Evolutionary conservation across 2,888 invertebrate genomes (phyloP), one percentile per base, ranked within the genome.

Genomic region (Dolichopus griseipennis): DNA sequence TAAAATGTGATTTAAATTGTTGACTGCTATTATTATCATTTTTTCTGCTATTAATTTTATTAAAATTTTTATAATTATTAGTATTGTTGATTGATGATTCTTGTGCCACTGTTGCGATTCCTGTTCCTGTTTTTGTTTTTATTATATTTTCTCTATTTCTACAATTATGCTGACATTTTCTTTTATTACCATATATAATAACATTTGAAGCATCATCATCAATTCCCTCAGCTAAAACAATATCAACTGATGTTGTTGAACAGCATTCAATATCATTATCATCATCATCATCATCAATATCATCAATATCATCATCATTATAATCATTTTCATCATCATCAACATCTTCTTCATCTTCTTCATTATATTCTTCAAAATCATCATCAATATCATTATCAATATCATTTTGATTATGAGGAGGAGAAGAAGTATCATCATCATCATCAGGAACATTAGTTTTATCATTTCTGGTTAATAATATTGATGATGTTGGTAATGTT

Each of bases 211-310:
- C 43, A 43, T 43, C 43, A 15, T 43, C 43, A 43, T 43, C 43
- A 43, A 43, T 43, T 43, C 43, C 43, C 43, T 43, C 43, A 43
- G 43, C 43, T 43, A 43, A 43, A 43, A 43, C 43, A 43, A 43
- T 43, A 43, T 43, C 43, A 43, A 43, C 43, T 43, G 43, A 43
- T 43, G 43, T 43, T 43, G 43, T 43, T 15, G 43, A 43, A 43
- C 43, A 43, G 43, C 43, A 43, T 10, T 43, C 43, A 43, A 10
- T 15, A 43, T 43, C 43, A 10, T 43, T 15, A 43, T 43, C 43
- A 4, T 43, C 43, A 43, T 43, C 10, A 15, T 43, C 43, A 43
- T 43, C 43, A 43, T 43, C 43, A 9, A 10, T 12, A 9, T 9
- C 12, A 43, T 43, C 43, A 15, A 9, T 4, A 3, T 4, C 12